phyloP scores from a whole-genome alignment of 2,888 invertebrate genomes.

The Caprella mutica region DNA sequence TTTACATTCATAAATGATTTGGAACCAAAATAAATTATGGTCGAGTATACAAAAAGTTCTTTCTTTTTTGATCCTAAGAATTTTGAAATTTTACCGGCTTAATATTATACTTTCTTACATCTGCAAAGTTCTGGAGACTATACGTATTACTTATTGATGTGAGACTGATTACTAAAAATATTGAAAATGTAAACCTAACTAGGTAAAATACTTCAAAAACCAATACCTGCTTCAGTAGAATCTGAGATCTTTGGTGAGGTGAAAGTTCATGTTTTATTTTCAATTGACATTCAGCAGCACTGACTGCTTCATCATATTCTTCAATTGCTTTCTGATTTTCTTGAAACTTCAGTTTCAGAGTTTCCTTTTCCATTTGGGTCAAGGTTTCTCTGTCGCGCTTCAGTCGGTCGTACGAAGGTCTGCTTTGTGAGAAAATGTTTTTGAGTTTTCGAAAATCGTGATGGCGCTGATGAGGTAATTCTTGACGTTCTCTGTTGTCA shows the following conservation, averaged over 20 bases:
- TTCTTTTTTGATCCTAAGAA: no score
- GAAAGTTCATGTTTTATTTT: neutral
- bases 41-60: no score
- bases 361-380: neutral
- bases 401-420: neutral
- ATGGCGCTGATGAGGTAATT: conserved; percentile 4
- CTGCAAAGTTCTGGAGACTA: no score
- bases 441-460: conserved; percentile 9
- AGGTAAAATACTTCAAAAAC: no score
- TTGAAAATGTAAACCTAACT: no score
- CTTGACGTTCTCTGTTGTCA: neutral
- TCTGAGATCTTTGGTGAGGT: neutral
- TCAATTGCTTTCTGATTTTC: neutral
- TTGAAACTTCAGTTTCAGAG: neutral
- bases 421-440: neutral
- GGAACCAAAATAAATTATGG: no score
- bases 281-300: neutral
- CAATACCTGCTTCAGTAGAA: neutral
- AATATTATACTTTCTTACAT: no score
- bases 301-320: neutral
- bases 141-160: no score
- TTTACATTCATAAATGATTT: no score
- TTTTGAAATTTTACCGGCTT: no score
- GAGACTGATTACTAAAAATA: no score
- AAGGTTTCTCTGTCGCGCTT: neutral